phyloP scores from a whole-genome alignment of 2,888 invertebrate species.

The Nymphalis polychloros region DNA sequence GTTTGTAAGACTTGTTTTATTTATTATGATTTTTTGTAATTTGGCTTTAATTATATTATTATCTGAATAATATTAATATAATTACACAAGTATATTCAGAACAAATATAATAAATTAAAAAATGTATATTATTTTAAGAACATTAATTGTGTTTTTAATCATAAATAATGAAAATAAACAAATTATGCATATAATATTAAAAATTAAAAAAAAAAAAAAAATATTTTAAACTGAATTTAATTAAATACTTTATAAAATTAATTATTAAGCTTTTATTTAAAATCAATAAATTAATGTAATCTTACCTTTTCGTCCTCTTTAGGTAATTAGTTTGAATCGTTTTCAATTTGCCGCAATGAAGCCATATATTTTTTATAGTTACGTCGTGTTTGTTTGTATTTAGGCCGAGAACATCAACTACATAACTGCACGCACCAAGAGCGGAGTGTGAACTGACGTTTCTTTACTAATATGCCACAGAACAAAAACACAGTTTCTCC shows the following conservation, averaged over 20 bases:
- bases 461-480: constrained; percentile 27
- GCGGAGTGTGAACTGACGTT: constrained; percentile 64
- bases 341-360: constrained; percentile 34
- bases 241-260: background rate
- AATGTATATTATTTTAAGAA: too few relatives aligned
- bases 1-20: too few relatives aligned
- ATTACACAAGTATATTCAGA: too few relatives aligned
- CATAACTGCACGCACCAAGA: constrained; percentile 56
- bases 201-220: too few relatives aligned
- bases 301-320: background rate
- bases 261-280: background rate
- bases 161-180: too few relatives aligned
- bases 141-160: too few relatives aligned
- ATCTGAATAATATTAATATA: too few relatives aligned
- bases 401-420: constrained; percentile 43
- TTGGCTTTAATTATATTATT: too few relatives aligned
- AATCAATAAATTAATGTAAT: background rate
- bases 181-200: too few relatives aligned
- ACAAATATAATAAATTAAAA: too few relatives aligned
- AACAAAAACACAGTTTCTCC: background rate
- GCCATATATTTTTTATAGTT: constrained; percentile 43
- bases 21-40: background rate
- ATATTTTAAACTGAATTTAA: background rate
- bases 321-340: background rate
- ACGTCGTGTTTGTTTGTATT: constrained; percentile 47